phyloP scores from a whole-genome alignment of 2,113 vertebrate species.

The Silurus asotus region DNA sequence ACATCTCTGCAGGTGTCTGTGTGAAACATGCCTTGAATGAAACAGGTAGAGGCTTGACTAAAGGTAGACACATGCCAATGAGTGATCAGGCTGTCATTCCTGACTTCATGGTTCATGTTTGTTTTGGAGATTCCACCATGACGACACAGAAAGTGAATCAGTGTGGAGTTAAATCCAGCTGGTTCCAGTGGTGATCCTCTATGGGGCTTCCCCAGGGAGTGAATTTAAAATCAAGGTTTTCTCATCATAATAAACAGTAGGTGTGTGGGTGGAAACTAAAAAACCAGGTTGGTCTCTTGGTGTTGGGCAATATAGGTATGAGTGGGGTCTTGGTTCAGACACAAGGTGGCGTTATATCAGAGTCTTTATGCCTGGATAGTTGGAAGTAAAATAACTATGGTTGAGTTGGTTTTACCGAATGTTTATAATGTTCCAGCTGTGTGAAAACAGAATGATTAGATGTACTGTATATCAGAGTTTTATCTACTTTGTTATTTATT shows the following conservation, averaged over 20 bases:
- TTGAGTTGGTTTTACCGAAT: not conserved
- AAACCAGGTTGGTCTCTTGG: not conserved
- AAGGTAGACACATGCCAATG: slow-evolving; percentile 31
- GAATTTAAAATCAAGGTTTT: slow-evolving; percentile 37
- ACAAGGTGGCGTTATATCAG: slow-evolving; percentile 45
- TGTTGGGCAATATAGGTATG: not conserved
- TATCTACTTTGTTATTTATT: slow-evolving; percentile 15
- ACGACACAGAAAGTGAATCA: slow-evolving; percentile 30
- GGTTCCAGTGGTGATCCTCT: slow-evolving; percentile 2
- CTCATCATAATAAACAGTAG: slow-evolving; percentile 25
- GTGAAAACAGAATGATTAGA: slow-evolving; percentile 25
- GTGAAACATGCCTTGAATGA: not conserved
- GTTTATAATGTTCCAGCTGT: slow-evolving; percentile 33
- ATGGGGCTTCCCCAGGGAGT: slow-evolving; percentile 41
- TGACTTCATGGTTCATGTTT: slow-evolving; percentile 19
- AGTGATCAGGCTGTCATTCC: slow-evolving; percentile 9
- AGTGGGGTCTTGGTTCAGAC: slow-evolving; percentile 11
- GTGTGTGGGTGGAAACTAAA: slow-evolving; percentile 11
- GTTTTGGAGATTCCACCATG: slow-evolving; percentile 36
- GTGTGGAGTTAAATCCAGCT: slow-evolving; percentile 37
- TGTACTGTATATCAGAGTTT: slow-evolving; percentile 17
- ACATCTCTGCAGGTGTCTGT: slow-evolving; percentile 13
- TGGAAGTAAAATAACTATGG: slow-evolving; percentile 4
- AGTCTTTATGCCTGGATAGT: slow-evolving; percentile 22
- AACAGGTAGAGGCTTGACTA: slow-evolving; percentile 29